Evolutionary conservation across 2,113 vertebrate genomes (phyloP).

Genomic region (Semicossyphus pulcher): DNA sequence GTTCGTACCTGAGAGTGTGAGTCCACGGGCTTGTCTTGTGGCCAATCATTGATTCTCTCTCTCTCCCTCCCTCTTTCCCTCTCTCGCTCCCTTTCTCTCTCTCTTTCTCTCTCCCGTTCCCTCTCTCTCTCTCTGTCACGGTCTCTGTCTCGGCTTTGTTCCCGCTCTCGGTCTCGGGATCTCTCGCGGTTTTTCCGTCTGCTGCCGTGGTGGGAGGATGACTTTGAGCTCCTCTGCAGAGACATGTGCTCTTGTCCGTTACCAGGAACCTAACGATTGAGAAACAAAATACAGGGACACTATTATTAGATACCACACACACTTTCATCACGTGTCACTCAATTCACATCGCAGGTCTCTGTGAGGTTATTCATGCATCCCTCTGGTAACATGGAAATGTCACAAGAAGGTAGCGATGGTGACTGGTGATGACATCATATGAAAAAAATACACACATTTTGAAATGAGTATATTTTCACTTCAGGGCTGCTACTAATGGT

Average conservation of each 20-base stretch:
- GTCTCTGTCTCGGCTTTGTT: slow-evolving; percentile 75
- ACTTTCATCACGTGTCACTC: too few species aligned
- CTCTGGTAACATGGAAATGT: slow-evolving; percentile 48
- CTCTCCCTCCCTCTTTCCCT: slow-evolving; percentile 77
- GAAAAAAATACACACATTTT: slow-evolving; percentile 15
- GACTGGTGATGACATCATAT: slow-evolving; percentile 22
- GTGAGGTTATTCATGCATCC: slow-evolving; percentile 57
- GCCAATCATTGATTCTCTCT: slow-evolving; percentile 89
- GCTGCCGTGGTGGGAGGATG: slow-evolving; percentile 93
- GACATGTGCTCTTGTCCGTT: slow-evolving; percentile 93
- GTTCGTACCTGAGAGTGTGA: slow-evolving; percentile 89
- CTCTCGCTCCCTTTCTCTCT: slow-evolving; percentile 47
- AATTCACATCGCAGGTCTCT: background rate
- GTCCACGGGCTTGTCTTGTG: slow-evolving; percentile 91
- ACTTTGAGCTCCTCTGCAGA: slow-evolving; percentile 92
- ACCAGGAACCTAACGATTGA: slow-evolving; percentile 86
- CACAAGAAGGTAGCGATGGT: slow-evolving; percentile 34
- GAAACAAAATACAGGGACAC: background rate
- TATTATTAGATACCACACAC: too few species aligned
- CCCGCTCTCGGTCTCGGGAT: slow-evolving; percentile 77
- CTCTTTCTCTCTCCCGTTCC: slow-evolving; percentile 68
- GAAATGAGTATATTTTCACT: background rate
- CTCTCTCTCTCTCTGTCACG: slow-evolving; percentile 78
- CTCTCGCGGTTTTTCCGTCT: slow-evolving; percentile 87
- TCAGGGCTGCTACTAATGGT: too few species aligned